These are phyloP conservation scores for Yponomeuta cagnagella DNA, from an alignment of 2,888 invertebrate genomes.

Conservation along the genomic window DNA sequence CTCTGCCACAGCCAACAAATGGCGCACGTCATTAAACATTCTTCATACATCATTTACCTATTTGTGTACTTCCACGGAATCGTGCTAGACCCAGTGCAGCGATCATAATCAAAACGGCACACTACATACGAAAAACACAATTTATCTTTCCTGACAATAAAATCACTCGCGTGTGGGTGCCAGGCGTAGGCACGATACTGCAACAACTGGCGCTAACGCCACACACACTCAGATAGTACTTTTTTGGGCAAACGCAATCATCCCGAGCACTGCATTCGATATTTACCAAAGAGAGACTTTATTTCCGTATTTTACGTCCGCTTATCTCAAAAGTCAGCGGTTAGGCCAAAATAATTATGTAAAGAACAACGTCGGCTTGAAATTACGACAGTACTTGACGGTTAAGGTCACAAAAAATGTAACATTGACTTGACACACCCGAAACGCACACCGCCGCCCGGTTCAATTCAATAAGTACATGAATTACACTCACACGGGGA, in stretches of 20 bases:
- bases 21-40: neutral
- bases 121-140: neutral
- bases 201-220: neutral
- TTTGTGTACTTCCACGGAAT: neutral
- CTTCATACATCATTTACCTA: neutral
- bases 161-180: neutral
- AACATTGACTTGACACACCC: slow-evolving; percentile 59
- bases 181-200: neutral
- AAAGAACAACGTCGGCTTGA: slow-evolving; percentile 38
- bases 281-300: neutral
- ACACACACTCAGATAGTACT: neutral
- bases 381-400: slow-evolving; percentile 45
- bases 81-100: neutral
- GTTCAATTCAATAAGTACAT: slow-evolving; percentile 11
- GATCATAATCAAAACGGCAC: neutral
- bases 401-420: slow-evolving; percentile 75
- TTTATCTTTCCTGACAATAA: neutral
- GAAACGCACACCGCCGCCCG: slow-evolving; percentile 31
- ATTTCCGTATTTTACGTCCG: neutral
- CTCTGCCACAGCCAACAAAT: neutral
- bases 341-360: slow-evolving; percentile 18
- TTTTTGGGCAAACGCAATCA: neutral
- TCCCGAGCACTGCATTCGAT: neutral
- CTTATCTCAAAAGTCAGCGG: neutral
- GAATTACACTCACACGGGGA: slow-evolving; percentile 27